These are phyloP conservation scores for Beroe forskalii DNA, from an alignment of 37 sponge, comb jelly and placozoan genomes.

Conservation along the genomic window DNA sequence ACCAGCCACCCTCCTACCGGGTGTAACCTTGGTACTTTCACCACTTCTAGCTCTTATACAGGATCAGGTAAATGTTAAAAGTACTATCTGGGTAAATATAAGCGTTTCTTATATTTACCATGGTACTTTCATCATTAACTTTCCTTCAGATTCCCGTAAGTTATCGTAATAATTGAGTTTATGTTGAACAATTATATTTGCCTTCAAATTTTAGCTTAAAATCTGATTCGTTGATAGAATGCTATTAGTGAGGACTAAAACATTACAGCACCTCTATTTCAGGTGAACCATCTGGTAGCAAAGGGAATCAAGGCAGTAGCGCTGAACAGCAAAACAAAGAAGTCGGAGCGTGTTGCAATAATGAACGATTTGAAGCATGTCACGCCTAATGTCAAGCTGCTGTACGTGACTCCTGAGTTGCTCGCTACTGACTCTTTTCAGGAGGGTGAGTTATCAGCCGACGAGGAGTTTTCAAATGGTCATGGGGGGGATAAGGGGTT, in stretches of 20 bases:
- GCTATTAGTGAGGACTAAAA: too few species aligned
- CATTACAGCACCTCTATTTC: too few species aligned
- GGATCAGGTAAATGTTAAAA: slow-evolving; percentile 76
- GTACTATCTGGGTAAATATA: slow-evolving; percentile 68
- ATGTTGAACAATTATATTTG: too few species aligned
- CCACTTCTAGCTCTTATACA: slow-evolving; percentile 96
- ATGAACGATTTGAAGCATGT: slow-evolving; percentile 71
- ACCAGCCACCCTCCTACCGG: slow-evolving; percentile 77
- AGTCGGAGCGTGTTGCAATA: slow-evolving; percentile 71
- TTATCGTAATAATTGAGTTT: too few species aligned
- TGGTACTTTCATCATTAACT: too few species aligned
- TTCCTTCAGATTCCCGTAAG: too few species aligned
- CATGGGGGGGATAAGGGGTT: too few species aligned
- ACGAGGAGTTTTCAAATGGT: too few species aligned
- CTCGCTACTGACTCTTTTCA: slow-evolving; percentile 78
- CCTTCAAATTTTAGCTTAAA: too few species aligned
- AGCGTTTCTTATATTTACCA: too few species aligned
- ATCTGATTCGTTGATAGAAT: too few species aligned
- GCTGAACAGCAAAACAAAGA: slow-evolving; percentile 84
- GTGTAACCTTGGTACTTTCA: slow-evolving; percentile 91
- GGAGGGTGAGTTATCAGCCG: too few species aligned
- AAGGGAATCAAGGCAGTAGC: slow-evolving; percentile 74
- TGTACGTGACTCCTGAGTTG: slow-evolving; percentile 96
- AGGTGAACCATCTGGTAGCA: slow-evolving; percentile 74
- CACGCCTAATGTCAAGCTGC: slow-evolving; percentile 75